phyloP scores from a whole-genome alignment of 2,888 invertebrate genomes.

The Hydropsyche betteni region DNA sequence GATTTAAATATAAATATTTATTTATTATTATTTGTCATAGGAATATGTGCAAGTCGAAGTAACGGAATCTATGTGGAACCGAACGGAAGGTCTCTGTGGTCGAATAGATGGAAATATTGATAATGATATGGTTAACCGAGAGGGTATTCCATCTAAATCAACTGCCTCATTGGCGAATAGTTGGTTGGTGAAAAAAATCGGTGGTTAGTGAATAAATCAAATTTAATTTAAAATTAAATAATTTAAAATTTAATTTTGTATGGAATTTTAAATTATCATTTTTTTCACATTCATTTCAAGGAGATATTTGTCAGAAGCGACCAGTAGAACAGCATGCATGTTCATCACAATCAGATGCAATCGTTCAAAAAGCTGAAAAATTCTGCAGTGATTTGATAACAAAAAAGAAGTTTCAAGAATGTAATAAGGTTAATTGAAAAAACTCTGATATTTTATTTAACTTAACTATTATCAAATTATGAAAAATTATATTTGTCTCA shows the following conservation, averaged over 20 bases:
- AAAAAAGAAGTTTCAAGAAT: slow-evolving; percentile 72
- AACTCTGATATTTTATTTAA: too few relatives aligned
- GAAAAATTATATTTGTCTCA: slow-evolving; percentile 41
- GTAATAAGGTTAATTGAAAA: slow-evolving; percentile 63
- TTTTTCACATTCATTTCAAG: slow-evolving; percentile 36
- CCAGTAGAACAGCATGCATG: slow-evolving; percentile 66
- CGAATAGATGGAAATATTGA: slow-evolving; percentile 73
- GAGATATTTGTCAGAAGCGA: slow-evolving; percentile 66
- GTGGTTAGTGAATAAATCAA: slow-evolving; percentile 57
- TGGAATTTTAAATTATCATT: neutral
- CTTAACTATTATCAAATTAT: neutral
- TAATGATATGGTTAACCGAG: slow-evolving; percentile 75
- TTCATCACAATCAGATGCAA: slow-evolving; percentile 56
- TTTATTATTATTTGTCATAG: slow-evolving; percentile 56
- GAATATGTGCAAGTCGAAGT: slow-evolving; percentile 74
- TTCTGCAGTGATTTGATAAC: slow-evolving; percentile 73
- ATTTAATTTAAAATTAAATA: neutral
- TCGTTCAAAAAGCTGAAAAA: slow-evolving; percentile 62
- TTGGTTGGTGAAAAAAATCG: slow-evolving; percentile 69
- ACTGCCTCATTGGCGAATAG: slow-evolving; percentile 66
- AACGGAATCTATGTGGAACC: slow-evolving; percentile 76
- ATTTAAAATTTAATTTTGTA: too few relatives aligned
- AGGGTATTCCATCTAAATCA: slow-evolving; percentile 64
- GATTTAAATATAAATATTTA: neutral
- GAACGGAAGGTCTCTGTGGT: slow-evolving; percentile 85